Evolutionary conservation across 2,113 vertebrate species (phyloP).

Genomic region (Eurypyga helias): DNA sequence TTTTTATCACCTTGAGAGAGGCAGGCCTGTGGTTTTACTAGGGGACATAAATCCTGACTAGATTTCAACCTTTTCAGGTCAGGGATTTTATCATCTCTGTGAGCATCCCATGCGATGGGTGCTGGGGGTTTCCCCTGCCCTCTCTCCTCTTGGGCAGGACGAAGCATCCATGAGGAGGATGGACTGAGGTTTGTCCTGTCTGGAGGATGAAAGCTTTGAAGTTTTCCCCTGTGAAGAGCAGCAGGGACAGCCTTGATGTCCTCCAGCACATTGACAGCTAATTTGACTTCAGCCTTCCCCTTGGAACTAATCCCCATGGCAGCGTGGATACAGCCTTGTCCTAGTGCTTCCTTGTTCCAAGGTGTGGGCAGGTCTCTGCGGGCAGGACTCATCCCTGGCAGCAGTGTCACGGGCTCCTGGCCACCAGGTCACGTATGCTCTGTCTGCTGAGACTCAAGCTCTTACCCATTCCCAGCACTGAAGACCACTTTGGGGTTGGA

Average conservation of each 20-base stretch:
- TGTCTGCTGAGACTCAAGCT: not conserved
- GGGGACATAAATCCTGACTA: slow-evolving; percentile 24
- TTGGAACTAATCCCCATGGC: not conserved
- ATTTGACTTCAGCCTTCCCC: not conserved
- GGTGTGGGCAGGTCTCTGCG: not conserved
- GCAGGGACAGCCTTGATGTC: not conserved
- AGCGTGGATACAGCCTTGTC: not conserved
- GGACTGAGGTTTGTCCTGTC: not conserved
- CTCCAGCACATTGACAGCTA: not conserved
- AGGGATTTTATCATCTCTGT: slow-evolving; percentile 43
- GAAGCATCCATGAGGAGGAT: not conserved
- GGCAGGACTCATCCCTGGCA: rapidly evolving
- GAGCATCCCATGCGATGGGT: not conserved
- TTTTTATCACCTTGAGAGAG: slow-evolving; percentile 48
- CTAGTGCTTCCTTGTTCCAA: not conserved
- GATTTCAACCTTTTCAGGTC: slow-evolving; percentile 50
- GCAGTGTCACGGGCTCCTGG: not conserved
- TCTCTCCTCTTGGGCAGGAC: not conserved
- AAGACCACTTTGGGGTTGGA: not conserved
- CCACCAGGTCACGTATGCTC: rapidly evolving
- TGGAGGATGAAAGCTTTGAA: not conserved
- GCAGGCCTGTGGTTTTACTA: slow-evolving; percentile 23
- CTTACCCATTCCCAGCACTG: not conserved
- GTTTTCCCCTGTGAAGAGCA: not conserved
- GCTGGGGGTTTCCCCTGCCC: not conserved